These are phyloP conservation scores for Caenorhabditis sp. DNA, from an alignment of 2,888 invertebrate species.

Conservation along the genomic window DNA sequence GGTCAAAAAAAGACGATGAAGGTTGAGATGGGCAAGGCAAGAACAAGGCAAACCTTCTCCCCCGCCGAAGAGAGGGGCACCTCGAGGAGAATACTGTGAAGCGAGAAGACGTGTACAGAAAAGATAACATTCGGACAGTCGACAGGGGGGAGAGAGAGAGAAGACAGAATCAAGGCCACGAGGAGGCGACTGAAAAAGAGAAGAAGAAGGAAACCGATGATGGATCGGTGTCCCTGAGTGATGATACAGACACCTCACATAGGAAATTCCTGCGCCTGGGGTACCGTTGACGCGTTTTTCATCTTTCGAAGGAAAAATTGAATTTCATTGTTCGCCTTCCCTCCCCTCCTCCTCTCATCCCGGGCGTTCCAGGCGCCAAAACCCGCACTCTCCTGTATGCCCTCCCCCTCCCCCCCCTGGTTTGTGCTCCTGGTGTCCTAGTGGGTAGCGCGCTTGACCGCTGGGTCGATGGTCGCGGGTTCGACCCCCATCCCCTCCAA, in stretches of 20 bases:
- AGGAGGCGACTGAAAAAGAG: not conserved
- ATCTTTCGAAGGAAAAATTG: not conserved
- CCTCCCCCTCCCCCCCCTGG: not conserved
- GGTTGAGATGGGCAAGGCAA: not conserved
- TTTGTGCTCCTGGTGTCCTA: not conserved
- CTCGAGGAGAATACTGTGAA: not conserved
- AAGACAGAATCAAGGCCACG: not conserved
- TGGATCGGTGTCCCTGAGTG: not conserved
- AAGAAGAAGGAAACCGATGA: not conserved
- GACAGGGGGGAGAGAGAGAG: not conserved
- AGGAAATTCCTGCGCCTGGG: too few species aligned
- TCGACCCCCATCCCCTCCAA: not conserved
- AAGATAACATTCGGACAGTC: slow-evolving; percentile 6
- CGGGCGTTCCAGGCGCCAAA: not conserved
- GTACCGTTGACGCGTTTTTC: not conserved
- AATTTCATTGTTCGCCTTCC: not conserved
- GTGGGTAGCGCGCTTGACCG: not conserved
- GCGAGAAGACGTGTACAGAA: slow-evolving; percentile 6
- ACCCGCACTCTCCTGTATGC: not conserved
- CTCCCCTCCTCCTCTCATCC: too few species aligned
- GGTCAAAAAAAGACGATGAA: not conserved
- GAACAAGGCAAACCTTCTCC: too few species aligned
- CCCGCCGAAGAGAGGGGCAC: too few species aligned
- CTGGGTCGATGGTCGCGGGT: not conserved
- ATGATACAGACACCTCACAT: not conserved